Evolutionary conservation across 1,140 invertebrate genomes (phyloP).

Genomic region (Stratiolaelaps scimitus): DNA sequence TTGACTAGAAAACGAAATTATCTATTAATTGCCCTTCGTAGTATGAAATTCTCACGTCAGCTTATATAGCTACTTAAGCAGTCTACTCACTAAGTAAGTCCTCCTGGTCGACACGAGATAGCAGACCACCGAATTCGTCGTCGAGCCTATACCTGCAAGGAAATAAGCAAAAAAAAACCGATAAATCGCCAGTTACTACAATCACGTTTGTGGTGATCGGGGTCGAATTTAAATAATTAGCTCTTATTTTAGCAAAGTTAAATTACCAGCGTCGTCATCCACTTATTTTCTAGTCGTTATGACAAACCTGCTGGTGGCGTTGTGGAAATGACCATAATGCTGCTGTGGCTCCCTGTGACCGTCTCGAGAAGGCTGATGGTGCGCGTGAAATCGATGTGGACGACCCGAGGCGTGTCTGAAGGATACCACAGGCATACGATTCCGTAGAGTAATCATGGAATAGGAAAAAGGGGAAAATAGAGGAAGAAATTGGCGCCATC

Average conservation of each 20-base stretch:
- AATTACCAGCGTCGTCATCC: not conserved
- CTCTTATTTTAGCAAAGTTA: not conserved
- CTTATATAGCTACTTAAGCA: no score
- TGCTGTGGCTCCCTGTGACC: not conserved
- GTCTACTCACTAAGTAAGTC: no score
- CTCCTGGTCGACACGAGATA: no score
- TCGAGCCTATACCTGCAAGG: no score
- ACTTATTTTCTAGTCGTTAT: not conserved
- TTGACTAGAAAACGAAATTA: no score
- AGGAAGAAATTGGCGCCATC: not conserved
- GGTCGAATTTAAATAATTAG: not conserved
- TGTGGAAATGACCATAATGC: not conserved
- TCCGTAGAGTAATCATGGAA: no score
- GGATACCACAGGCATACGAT: no score
- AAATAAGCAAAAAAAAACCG: no score
- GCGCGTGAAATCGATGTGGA: constrained; percentile 10
- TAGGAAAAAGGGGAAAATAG: not conserved
- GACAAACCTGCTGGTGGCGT: not conserved
- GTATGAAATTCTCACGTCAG: no score
- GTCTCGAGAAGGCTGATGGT: not conserved
- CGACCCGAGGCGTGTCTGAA: constrained; percentile 18
- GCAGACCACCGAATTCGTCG: no score
- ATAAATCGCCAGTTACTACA: no score
- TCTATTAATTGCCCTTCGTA: no score
- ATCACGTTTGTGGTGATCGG: not conserved